Conservation (phyloP, 1,140 invertebrate genomes). For the Drosophila parvula region DNA sequence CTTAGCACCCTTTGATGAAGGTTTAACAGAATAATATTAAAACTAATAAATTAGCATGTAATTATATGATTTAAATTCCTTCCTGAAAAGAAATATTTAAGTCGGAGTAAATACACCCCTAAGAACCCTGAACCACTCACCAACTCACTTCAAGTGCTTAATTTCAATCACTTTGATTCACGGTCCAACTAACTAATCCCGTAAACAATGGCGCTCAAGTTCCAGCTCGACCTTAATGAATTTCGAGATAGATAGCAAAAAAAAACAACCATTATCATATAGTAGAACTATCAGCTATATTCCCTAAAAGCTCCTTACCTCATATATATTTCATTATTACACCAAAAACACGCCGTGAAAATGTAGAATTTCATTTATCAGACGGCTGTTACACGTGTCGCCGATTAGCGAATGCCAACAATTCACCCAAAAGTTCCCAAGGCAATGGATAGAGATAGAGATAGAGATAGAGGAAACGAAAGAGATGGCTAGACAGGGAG, state of each 20-base stretch:
- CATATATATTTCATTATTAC: conserved; percentile 14
- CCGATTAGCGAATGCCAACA: conserved; percentile 59
- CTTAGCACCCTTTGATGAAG: background rate
- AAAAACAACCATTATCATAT: conserved; percentile 11
- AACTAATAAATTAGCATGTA: background rate
- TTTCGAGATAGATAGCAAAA: conserved; percentile 18
- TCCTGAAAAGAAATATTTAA: background rate
- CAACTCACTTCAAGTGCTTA: background rate
- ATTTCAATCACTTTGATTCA: conserved; percentile 7
- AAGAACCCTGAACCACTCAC: background rate
- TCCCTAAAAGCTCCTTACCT: too few species aligned
- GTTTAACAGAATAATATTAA: background rate
- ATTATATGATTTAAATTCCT: background rate
- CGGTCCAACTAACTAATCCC: background rate
- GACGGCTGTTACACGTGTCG: conserved; percentile 65
- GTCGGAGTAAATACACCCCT: background rate
- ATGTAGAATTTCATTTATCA: conserved; percentile 48
- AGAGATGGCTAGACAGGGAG: conserved; percentile 15
- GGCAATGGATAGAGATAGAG: background rate
- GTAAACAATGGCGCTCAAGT: background rate
- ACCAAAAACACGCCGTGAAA: background rate
- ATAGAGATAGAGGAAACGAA: background rate
- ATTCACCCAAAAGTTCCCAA: conserved; percentile 30
- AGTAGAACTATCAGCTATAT: background rate
- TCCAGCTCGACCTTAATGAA: background rate